Evolutionary conservation across 2,113 vertebrate genomes (phyloP).

Genomic region (Labrus mixtus): DNA sequence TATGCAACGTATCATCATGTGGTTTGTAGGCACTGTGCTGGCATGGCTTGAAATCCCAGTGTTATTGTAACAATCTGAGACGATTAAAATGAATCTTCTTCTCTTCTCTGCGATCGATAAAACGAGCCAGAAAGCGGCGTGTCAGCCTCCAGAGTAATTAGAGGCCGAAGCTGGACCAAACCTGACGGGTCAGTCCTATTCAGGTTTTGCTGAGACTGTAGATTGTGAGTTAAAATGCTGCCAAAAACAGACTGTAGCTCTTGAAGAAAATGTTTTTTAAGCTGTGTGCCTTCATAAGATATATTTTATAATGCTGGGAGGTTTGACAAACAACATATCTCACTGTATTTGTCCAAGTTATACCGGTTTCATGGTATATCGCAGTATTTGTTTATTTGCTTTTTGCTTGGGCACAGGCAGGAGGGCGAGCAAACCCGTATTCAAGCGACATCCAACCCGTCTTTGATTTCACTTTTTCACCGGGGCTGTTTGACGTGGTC

Average conservation of each 20-base stretch:
- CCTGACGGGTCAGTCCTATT: conserved; percentile 1
- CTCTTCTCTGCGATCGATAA: not conserved
- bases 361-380: too few species aligned
- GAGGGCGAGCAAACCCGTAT: too few species aligned
- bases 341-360: too few species aligned
- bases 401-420: too few species aligned
- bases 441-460: too few species aligned
- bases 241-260: not conserved
- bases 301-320: too few species aligned
- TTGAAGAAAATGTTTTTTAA: not conserved
- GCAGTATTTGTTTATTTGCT: too few species aligned
- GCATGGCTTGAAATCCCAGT: too few species aligned
- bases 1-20: conserved; percentile 15
- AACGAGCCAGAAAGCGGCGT: not conserved
- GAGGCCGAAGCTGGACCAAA: conserved; percentile 11
- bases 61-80: not conserved
- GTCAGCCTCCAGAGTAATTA: conserved; percentile 18
- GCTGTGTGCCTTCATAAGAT: too few species aligned
- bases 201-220: conserved; percentile 3
- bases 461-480: too few species aligned
- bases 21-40: not conserved
- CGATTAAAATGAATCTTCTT: not conserved
- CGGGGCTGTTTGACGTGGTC: too few species aligned
- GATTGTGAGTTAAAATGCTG: not conserved
- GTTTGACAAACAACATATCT: too few species aligned